Base-by-base conservation (phyloP, 2,113 vertebrate genomes). In the Silurus meridionalis region DNA sequence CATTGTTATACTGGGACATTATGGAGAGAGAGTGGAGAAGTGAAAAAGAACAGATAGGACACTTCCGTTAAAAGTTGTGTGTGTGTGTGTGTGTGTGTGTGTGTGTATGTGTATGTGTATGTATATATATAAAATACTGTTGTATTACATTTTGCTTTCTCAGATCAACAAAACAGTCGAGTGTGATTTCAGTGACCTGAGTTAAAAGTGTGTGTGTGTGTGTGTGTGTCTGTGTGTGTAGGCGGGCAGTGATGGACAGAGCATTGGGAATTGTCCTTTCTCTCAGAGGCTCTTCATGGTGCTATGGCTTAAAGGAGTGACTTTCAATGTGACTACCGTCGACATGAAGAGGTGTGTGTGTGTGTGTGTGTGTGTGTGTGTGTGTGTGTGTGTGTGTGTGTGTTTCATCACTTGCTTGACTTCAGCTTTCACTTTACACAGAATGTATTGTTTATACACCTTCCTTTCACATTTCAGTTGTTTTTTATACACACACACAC, bases 261-360 rank as follows among this genome's bases (percentile, higher is more conserved):
- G 95, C 91, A 97, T 97, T 64, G 97, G 97, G 21, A 98, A 98
- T 94, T 98, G 97, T 89, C 97, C 97, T 7, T 98, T 98, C 92
- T 98, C 97, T 72, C 97, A 98, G 92, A 94, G 97, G 46, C 95
- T 97, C 64, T 98, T 98, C 92, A 97, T 97, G 97, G 96, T 97
- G 69, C 94, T 98, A 85, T 98, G 97, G 97, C 93, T 98, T 82
- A 98, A 98, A 87, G 96, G 96, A 84, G 96, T 97, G 78, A 96
- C 95, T 21, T 98, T 98, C 83, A 97, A 97, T 1, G 97, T 98
- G 13, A 98, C 97, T 91, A 98, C 97, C 0, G 96, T 98, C 80
- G 97, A 98, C 87, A 97, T 97, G 95, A 98, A 95, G 91, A 97
- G 96, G 97, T 97, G 86, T 21, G 75, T 80, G 28, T 74, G n/a